Conservation (phyloP, 2,113 vertebrate species). For the Circaetus gallicus region DNA sequence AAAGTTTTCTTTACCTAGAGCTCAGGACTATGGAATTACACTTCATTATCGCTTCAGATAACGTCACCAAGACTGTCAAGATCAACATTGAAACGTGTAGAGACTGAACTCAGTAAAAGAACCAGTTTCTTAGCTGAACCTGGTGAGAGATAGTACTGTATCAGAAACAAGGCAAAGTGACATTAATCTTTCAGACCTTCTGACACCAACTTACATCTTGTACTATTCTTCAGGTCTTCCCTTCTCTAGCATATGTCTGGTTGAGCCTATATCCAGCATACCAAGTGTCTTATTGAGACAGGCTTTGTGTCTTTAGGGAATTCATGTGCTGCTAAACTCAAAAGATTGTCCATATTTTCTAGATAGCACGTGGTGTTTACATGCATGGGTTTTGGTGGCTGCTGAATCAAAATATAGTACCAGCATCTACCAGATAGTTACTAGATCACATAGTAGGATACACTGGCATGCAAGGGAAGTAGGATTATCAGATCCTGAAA, state of each 20-base stretch:
- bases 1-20: neutral
- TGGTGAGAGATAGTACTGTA: neutral
- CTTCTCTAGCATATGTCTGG: neutral
- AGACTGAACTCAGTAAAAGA: neutral
- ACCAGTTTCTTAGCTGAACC: neutral
- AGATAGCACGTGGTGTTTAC: fast-evolving
- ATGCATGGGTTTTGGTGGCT: neutral
- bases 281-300: neutral
- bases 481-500: constrained; percentile 26
- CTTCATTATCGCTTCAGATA: neutral
- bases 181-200: neutral
- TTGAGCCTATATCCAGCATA: neutral
- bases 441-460: neutral
- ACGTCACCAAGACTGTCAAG: neutral
- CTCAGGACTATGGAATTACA: neutral
- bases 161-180: neutral
- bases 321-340: neutral
- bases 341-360: neutral
- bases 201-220: neutral
- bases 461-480: neutral
- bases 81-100: neutral
- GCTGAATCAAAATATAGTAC: neutral
- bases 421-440: neutral
- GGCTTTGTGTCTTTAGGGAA: neutral
- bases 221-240: neutral